phyloP scores from a whole-genome alignment of 2,888 invertebrate genomes.

The Andrena bucephala region DNA sequence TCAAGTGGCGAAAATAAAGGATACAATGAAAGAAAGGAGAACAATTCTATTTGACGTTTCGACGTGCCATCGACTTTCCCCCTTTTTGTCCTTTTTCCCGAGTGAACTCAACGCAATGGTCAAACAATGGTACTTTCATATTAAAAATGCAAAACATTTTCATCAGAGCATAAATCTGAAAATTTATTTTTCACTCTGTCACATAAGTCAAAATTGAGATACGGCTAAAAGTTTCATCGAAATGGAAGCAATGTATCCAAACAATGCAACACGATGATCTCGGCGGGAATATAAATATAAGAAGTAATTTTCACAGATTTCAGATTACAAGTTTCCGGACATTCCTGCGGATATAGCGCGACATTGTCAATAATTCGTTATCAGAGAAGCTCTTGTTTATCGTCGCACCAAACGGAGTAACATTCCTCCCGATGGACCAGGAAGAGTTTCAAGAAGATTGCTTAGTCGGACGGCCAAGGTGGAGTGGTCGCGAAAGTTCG shows the following conservation, averaged over 20 bases:
- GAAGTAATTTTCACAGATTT: neutral
- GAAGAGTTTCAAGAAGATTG: constrained; percentile 75
- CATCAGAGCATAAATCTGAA: neutral
- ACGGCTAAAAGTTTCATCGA: neutral
- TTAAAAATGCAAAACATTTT: no score
- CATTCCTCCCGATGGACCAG: constrained; percentile 60
- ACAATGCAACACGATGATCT: neutral
- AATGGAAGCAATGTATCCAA: neutral
- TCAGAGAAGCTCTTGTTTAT: constrained; percentile 60
- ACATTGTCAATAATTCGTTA: constrained; percentile 60
- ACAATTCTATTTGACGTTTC: constrained; percentile 19
- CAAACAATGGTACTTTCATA: neutral
- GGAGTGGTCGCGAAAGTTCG: constrained; percentile 72
- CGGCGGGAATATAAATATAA: neutral
- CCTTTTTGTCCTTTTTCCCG: neutral
- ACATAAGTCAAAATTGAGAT: neutral
- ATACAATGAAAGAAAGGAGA: constrained; percentile 36
- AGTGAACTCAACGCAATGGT: neutral
- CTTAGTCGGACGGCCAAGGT: constrained; percentile 68
- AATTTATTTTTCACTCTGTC: neutral
- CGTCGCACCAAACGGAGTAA: constrained; percentile 49
- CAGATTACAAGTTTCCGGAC: neutral
- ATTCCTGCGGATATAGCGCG: constrained; percentile 11
- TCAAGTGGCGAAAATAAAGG: constrained; percentile 54
- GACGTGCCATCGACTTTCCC: neutral